Evolutionary conservation across 2,888 invertebrate species (phyloP).

Genomic region (Lottia scabra): DNA sequence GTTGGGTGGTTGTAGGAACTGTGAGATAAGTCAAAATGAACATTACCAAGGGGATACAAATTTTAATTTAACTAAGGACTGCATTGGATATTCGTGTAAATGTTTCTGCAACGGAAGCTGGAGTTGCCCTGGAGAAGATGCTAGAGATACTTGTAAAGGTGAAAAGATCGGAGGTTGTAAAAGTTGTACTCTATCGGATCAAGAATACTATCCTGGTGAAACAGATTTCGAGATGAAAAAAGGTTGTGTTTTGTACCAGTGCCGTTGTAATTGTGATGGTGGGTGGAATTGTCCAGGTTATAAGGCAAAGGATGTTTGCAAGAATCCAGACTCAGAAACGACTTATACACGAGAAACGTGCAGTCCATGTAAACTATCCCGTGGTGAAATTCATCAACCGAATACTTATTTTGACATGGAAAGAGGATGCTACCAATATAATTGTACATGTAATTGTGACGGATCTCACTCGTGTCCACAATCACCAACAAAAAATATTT

Average conservation of each 20-base stretch:
- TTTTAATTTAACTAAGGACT: slow-evolving; percentile 41
- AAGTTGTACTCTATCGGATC: slow-evolving; percentile 29
- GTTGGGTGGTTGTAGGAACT: slow-evolving; percentile 20
- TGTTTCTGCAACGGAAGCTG: slow-evolving; percentile 57
- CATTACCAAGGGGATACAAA: slow-evolving; percentile 32
- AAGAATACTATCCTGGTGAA: slow-evolving; percentile 27
- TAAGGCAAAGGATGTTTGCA: slow-evolving; percentile 31
- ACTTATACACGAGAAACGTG: not conserved
- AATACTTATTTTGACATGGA: slow-evolving; percentile 20
- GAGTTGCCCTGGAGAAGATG: slow-evolving; percentile 49
- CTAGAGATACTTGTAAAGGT: slow-evolving; percentile 38
- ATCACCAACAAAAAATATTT: slow-evolving; percentile 17
- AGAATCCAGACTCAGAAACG: slow-evolving; percentile 23
- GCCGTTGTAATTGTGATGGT: slow-evolving; percentile 59
- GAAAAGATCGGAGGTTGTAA: slow-evolving; percentile 33
- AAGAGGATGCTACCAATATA: slow-evolving; percentile 28
- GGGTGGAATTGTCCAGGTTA: slow-evolving; percentile 44
- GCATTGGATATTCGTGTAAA: slow-evolving; percentile 43
- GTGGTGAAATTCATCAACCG: slow-evolving; percentile 9
- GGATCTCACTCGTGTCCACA: slow-evolving; percentile 27
- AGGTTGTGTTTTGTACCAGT: slow-evolving; percentile 38
- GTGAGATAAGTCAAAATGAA: slow-evolving; percentile 13
- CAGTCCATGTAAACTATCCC: not conserved
- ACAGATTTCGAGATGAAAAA: slow-evolving; percentile 29
- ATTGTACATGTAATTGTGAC: slow-evolving; percentile 29